Conservation (phyloP, 2,113 vertebrate species). For the Dasyurus viverrinus region DNA sequence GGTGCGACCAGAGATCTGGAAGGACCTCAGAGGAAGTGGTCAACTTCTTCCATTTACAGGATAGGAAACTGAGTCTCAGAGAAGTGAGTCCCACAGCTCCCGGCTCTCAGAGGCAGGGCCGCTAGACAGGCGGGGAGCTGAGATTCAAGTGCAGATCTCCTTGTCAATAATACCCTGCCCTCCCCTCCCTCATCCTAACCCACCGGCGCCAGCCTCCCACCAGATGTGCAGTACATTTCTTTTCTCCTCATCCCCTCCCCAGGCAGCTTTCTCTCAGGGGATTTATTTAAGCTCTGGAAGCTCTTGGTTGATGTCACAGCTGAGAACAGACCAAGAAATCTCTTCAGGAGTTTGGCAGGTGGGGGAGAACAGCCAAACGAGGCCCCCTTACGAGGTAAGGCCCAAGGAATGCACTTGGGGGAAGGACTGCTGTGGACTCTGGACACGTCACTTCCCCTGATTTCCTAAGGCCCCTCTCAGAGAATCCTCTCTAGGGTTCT, state of each 20-base stretch:
- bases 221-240: neutral
- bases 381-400: neutral
- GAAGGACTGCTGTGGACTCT: neutral
- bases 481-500: neutral
- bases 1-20: neutral
- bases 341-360: neutral
- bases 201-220: neutral
- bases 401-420: neutral
- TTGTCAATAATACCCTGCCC: neutral
- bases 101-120: neutral
- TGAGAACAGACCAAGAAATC: constrained; percentile 4
- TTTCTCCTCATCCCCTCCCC: neutral
- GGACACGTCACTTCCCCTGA: neutral
- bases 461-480: neutral
- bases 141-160: neutral
- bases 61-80: neutral
- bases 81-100: neutral
- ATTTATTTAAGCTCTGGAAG: neutral
- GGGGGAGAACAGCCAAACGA: neutral
- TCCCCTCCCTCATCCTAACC: neutral
- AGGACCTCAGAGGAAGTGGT: neutral
- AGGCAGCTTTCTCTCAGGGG: neutral
- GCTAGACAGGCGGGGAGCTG: neutral
- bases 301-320: neutral
- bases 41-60: neutral